A percentile compares a stretch with the other conserved stretches of the same genome.
Conservation (phyloP, 2,113 vertebrate species). For the Notiomystis cincta region DNA sequence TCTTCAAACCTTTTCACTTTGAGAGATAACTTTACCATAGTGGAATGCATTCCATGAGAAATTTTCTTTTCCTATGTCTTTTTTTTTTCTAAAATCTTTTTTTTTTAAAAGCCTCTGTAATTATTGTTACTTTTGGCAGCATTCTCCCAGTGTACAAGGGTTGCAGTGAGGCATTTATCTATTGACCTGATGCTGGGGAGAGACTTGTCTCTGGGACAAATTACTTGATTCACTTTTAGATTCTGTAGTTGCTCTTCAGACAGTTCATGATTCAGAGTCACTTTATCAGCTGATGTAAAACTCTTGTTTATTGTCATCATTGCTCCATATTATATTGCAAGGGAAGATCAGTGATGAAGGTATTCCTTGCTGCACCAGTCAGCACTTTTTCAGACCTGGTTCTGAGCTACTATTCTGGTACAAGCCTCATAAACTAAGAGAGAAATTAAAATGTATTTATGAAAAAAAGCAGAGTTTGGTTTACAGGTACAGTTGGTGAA, state of each 20-base stretch:
- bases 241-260: not conserved
- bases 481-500: not conserved
- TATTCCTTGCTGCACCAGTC: not conserved
- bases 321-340: not conserved
- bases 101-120: not conserved
- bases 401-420: not conserved
- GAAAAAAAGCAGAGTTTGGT: not conserved
- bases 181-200: not conserved
- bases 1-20: not conserved
- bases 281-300: not conserved
- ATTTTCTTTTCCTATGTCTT: not conserved
- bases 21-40: not conserved
- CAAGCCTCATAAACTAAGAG: not conserved
- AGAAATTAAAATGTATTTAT: not conserved
- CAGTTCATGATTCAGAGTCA: not conserved
- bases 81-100: not conserved
- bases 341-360: not conserved
- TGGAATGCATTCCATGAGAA: not conserved
- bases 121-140: not conserved
- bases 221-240: not conserved
- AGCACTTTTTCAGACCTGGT: not conserved
- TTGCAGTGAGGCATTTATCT: not conserved
- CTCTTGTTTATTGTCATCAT: not conserved
- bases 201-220: not conserved
- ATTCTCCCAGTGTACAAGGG: not conserved